Conservation (phyloP, 1,140 invertebrate genomes). For the Scaptomyza montana region DNA sequence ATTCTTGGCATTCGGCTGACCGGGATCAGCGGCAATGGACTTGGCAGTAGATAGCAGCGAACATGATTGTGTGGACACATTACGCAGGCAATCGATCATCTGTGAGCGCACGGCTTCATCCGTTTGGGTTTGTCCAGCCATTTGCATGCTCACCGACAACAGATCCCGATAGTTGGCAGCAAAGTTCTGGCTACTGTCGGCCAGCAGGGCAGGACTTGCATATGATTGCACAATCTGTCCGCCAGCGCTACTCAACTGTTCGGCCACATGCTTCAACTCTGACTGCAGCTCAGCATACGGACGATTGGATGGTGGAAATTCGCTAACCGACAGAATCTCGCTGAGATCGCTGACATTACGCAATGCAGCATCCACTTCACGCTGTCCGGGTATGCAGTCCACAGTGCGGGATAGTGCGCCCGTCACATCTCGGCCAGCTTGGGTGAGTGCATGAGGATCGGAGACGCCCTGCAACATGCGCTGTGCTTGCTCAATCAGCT, state of each 20-base stretch:
- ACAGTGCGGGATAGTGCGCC: conserved; percentile 85
- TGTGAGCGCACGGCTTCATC: conserved; percentile 89
- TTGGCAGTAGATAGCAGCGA: conserved; percentile 95
- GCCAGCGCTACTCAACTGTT: conserved; percentile 92
- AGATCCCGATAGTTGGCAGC: conserved; percentile 91
- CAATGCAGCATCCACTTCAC: conserved; percentile 94
- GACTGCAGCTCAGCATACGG: conserved; percentile 93
- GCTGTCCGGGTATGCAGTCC: conserved; percentile 93
- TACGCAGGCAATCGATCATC: conserved; percentile 94
- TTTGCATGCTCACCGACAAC: conserved; percentile 90
- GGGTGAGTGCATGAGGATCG: conserved; percentile 86
- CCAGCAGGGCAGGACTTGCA: conserved; percentile 88
- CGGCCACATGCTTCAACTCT: conserved; percentile 92
- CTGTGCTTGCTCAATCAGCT: conserved; percentile 91
- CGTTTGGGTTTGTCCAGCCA: conserved; percentile 90
- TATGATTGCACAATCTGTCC: conserved; percentile 90
- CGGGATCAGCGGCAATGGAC: conserved; percentile 94
- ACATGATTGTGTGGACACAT: conserved; percentile 93
- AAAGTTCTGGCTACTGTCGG: conserved; percentile 90
- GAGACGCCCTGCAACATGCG: conserved; percentile 87
- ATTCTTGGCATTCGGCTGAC: conserved; percentile 95
- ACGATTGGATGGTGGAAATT: conserved; percentile 89
- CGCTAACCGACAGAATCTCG: conserved; percentile 88
- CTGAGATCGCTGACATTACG: conserved; percentile 91
- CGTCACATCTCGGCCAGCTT: conserved; percentile 86